Base-by-base conservation (phyloP, 2,888 invertebrate species). In the Iphiclides podalirius region DNA sequence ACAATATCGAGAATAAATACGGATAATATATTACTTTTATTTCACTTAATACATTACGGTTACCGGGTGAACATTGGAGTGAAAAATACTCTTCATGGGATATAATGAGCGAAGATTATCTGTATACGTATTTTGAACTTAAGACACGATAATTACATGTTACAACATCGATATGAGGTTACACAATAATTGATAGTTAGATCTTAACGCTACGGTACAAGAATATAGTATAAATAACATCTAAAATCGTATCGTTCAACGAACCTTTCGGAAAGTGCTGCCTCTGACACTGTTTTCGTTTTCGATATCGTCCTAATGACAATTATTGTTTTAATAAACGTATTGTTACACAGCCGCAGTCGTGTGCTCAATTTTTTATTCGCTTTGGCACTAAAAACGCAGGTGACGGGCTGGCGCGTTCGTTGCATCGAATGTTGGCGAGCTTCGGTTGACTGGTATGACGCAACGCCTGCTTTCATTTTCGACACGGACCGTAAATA, bases 191-290 rank as follows among this genome's bases (percentile, higher is more conserved):
- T 31, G 31, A 31, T 43, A 39, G 7, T 49, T 26, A 31, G 26
- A 23, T 9, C 49, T 49, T 49, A 49, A 39, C 1, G 13, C 38
- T 49, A 49, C 23, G 33, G 26, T 49, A 49, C 39, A 49, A 44
- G 49, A 49, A 49, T 49, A 49, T 16, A 26, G 17, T 43, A 49
- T 48, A 37, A 42, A 48, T 44, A 39, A 43, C 39, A 39, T 43
- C 39, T 42, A 34, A 49, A 49, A 49, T 49, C 11, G 11, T 31
- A 31, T 31, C 31, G 38, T 39, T 39, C 17, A 15, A 34, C 12
- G 26, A 34, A 12, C 35, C 17, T n/a, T 20, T 28, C 28, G 35
- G 28, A 45, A 45, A 36, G 40, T 1, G 28, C 39, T 34, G 35
- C 34, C 4, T 20, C 13, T 34, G 20, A 34, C 42, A 28, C 9